Evolutionary conservation across 2,113 vertebrate genomes (phyloP).

Genomic region (Saguinus midas): DNA sequence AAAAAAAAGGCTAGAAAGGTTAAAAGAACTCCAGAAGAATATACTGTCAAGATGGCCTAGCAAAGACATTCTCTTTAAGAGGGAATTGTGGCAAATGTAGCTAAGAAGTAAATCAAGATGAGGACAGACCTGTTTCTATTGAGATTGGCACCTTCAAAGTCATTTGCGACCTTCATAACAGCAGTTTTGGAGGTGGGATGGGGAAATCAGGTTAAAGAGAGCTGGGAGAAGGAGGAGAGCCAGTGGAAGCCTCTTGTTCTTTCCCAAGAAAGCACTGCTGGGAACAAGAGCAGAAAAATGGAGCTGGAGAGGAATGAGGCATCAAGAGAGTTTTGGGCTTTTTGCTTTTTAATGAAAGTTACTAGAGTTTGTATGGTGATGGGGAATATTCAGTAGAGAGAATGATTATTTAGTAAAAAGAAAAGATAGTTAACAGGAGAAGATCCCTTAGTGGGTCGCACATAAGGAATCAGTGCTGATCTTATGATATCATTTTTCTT

Average conservation of each 20-base stretch:
- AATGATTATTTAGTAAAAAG: not conserved
- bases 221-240: not conserved
- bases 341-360: not conserved
- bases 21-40: not conserved
- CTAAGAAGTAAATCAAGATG: not conserved
- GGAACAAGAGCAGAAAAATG: not conserved
- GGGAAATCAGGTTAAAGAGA: not conserved
- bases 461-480: not conserved
- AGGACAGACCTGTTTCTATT: not conserved
- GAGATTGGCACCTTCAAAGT: not conserved
- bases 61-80: not conserved
- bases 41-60: not conserved
- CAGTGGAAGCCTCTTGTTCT: not conserved
- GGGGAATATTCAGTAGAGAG: not conserved
- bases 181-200: not conserved
- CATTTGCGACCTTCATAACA: not conserved
- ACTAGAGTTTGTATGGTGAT: not conserved
- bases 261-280: not conserved
- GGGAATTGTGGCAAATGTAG: not conserved
- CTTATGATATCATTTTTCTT: not conserved
- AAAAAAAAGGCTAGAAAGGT: not conserved
- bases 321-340: not conserved
- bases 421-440: not conserved
- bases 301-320: not conserved
- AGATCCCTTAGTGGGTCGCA: not conserved